phyloP scores from a whole-genome alignment of 2,113 vertebrate genomes.

The Eupsittula cactorum region DNA sequence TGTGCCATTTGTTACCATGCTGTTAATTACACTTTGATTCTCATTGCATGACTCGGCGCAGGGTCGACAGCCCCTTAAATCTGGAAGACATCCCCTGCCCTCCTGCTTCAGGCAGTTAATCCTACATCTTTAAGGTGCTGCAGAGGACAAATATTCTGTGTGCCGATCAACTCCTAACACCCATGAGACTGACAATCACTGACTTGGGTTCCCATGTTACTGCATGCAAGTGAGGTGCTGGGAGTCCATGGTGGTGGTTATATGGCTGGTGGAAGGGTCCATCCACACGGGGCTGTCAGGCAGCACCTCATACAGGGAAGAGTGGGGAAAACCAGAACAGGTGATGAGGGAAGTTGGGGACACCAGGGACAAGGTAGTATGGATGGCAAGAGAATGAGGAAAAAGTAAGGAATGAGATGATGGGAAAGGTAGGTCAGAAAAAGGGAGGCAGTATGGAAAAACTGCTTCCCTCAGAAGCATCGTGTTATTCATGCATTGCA shows the following conservation, averaged over 20 bases:
- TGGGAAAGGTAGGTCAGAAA: background rate
- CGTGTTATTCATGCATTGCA: background rate
- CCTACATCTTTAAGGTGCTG: background rate
- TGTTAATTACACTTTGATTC: slow-evolving; percentile 61
- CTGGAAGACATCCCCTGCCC: slow-evolving; percentile 27
- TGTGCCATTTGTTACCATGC: slow-evolving; percentile 12
- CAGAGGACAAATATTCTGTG: background rate
- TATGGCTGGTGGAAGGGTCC: background rate
- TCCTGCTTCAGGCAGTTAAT: background rate
- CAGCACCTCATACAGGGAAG: background rate
- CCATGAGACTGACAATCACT: background rate
- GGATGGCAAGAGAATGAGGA: background rate
- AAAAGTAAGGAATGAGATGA: background rate
- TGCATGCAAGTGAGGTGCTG: background rate
- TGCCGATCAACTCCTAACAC: background rate
- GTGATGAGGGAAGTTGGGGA: background rate
- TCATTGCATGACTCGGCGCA: background rate
- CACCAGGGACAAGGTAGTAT: background rate
- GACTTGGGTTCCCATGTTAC: background rate
- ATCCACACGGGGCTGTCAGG: background rate
- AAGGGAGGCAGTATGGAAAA: background rate
- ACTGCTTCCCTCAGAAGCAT: background rate
- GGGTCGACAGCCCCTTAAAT: background rate
- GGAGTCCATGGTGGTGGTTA: background rate
- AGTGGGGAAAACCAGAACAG: background rate